These are phyloP conservation scores for Stegastes partitus DNA, from an alignment of 2,113 vertebrate species.

Conservation along the genomic window DNA sequence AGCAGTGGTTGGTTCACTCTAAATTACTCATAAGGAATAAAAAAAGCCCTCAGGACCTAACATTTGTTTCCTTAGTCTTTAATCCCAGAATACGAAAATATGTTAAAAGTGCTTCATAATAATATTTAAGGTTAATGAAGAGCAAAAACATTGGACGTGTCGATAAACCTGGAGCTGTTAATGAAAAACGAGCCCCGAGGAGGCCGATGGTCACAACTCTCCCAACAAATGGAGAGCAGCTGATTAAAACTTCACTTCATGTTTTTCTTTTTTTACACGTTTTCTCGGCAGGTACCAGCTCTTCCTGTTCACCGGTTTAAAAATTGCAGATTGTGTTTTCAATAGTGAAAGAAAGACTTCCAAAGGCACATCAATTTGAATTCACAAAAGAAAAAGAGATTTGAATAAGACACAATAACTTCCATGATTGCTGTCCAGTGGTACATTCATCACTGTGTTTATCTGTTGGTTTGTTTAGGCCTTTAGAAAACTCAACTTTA, in stretches of 20 bases:
- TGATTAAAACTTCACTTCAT: conserved; percentile 5
- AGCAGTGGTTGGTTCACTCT: neutral
- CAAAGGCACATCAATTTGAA: too few relatives aligned
- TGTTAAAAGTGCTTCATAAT: neutral
- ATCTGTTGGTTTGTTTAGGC: neutral
- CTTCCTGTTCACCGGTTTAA: too few relatives aligned
- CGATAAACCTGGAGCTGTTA: conserved; percentile 31
- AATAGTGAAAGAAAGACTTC: too few relatives aligned
- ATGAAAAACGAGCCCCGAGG: conserved; percentile 47
- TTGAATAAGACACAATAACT: neutral
- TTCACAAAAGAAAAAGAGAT: neutral
- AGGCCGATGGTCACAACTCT: conserved; percentile 1
- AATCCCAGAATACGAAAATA: conserved; percentile 1
- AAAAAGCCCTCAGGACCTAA: neutral
- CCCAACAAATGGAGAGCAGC: conserved; percentile 10
- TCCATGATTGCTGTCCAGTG: neutral
- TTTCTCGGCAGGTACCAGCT: neutral
- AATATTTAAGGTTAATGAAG: conserved; percentile 29
- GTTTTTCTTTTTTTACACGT: neutral
- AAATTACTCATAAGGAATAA: neutral
- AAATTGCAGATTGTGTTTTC: too few relatives aligned
- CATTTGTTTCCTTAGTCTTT: neutral
- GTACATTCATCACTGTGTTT: neutral
- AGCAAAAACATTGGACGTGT: neutral
- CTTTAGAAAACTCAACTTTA: too few relatives aligned